Evolutionary conservation across 2,888 invertebrate genomes (phyloP).

Genomic region (Zhengitettix transpicula): DNA sequence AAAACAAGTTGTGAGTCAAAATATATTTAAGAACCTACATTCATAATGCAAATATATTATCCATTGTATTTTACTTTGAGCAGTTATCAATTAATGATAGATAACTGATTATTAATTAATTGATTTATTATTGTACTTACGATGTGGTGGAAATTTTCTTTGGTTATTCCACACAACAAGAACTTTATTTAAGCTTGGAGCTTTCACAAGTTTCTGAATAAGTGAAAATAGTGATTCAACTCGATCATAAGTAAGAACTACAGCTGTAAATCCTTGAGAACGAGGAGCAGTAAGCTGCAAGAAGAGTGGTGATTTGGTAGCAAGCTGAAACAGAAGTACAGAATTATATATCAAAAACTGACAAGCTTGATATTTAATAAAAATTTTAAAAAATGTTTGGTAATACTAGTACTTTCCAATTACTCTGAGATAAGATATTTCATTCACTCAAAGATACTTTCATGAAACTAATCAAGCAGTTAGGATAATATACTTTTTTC

Average conservation of each 20-base stretch:
- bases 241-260: slow-evolving; percentile 86
- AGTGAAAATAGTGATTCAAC: slow-evolving; percentile 75
- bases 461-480: no score
- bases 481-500: no score
- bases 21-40: no score
- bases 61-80: no score
- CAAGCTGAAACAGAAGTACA: slow-evolving; percentile 29
- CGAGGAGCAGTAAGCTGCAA: slow-evolving; percentile 73
- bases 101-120: background rate
- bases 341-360: background rate
- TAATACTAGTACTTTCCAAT: background rate
- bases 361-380: background rate
- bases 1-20: no score
- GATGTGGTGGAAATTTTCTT: slow-evolving; percentile 70
- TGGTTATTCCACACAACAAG: slow-evolving; percentile 95
- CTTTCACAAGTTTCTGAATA: slow-evolving; percentile 67
- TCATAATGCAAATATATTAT: no score
- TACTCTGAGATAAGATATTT: no score
- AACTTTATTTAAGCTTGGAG: slow-evolving; percentile 81
- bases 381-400: background rate
- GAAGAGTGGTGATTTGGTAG: slow-evolving; percentile 58
- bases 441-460: no score
- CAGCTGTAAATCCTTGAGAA: slow-evolving; percentile 85
- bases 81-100: no score
- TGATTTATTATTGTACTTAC: slow-evolving; percentile 35